A percentile compares a stretch with the other conserved stretches of the same genome.
Conservation (phyloP, 2,888 invertebrate genomes). For the Chelonus formosanus region DNA sequence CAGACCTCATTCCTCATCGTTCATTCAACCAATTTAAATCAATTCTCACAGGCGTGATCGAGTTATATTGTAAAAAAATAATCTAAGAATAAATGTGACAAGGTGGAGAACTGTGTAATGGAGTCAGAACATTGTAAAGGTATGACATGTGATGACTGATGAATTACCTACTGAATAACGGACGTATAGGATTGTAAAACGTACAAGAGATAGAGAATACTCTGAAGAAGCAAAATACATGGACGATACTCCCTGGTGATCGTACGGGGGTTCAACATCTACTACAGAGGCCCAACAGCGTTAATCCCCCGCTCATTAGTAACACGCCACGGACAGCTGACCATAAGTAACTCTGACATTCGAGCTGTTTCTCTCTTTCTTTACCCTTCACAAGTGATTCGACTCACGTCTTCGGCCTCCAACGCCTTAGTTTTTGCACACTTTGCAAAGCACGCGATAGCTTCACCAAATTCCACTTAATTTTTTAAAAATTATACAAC, state of each 20-base stretch:
- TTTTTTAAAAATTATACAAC: not conserved
- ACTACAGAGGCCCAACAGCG: constrained; percentile 37
- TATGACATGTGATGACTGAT: too few species aligned
- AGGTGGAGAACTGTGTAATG: too few species aligned
- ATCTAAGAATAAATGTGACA: too few species aligned
- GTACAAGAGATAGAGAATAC: constrained; percentile 9
- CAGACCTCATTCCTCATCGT: too few species aligned
- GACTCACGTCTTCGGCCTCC: constrained; percentile 16
- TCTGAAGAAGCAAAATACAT: constrained; percentile 12
- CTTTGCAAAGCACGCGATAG: constrained; percentile 23
- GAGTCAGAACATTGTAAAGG: too few species aligned
- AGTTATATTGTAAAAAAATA: too few species aligned
- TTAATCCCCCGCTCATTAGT: constrained; percentile 57
- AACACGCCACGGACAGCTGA: constrained; percentile 50
- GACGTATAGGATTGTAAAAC: constrained; percentile 13
- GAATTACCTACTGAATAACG: constrained; percentile 7
- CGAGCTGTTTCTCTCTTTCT: constrained; percentile 12
- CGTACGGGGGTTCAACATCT: constrained; percentile 13
- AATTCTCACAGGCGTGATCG: too few species aligned
- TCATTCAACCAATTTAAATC: too few species aligned
- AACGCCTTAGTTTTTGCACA: constrained; percentile 3
- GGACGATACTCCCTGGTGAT: constrained; percentile 3
- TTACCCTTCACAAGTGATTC: constrained; percentile 11
- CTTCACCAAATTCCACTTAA: constrained; percentile 8
- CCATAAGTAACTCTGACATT: constrained; percentile 47